phyloP scores from a whole-genome alignment of 30 jellyfish, hydroid and myxozoan genomes.

The Aurelia coerulea region DNA sequence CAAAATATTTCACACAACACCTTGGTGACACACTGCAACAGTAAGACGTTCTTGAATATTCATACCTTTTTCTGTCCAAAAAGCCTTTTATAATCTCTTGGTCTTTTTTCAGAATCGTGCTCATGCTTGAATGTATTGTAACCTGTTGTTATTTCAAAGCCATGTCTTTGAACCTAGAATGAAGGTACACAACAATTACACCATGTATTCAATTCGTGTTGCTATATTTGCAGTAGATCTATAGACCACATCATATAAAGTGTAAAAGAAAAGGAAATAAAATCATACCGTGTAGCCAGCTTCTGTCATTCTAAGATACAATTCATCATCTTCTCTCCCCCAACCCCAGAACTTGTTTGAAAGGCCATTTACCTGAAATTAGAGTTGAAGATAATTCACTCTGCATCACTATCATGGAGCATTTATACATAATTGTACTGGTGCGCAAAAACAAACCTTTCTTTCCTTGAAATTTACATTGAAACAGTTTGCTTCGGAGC shows the following conservation, averaged over 20 bases:
- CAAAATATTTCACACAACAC: too few species aligned
- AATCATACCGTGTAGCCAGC: slow-evolving; percentile 77
- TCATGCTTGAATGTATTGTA: slow-evolving; percentile 83
- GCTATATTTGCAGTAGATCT: too few species aligned
- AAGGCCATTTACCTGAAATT: slow-evolving; percentile 86
- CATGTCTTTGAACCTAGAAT: slow-evolving; percentile 91
- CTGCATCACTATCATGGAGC: not conserved
- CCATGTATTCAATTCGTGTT: too few species aligned
- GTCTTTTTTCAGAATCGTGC: slow-evolving; percentile 84
- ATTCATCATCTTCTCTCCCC: slow-evolving; percentile 99
- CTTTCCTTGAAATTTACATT: too few species aligned
- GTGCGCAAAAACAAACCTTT: too few species aligned
- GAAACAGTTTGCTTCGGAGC: too few species aligned
- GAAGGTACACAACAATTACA: not conserved
- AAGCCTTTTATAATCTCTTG: slow-evolving; percentile 84
- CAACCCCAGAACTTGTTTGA: slow-evolving; percentile 99
- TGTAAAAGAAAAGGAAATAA: too few species aligned
- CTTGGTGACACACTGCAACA: too few species aligned
- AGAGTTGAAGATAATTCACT: not conserved
- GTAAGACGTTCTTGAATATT: too few species aligned
- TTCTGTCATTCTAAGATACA: slow-evolving; percentile 85
- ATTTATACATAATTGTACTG: not conserved
- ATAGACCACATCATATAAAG: too few species aligned
- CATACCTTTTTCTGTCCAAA: slow-evolving; percentile 91
- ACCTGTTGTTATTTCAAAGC: slow-evolving; percentile 93